Evolutionary conservation across 2,888 invertebrate genomes (phyloP).

Genomic region (Dendrolimus houi): DNA sequence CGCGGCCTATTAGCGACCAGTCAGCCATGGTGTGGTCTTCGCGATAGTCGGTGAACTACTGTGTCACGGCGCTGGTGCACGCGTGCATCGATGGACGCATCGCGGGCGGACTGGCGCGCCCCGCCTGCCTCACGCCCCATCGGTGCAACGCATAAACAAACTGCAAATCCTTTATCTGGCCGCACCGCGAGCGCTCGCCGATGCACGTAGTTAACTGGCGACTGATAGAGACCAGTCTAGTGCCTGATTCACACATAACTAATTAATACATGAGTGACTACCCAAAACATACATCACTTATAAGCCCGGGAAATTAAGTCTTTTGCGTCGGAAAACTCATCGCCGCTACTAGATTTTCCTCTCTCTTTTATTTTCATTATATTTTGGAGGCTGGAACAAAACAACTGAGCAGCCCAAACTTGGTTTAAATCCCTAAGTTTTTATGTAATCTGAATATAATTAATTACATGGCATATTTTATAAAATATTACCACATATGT

Average conservation of each 20-base stretch:
- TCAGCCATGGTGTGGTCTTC: constrained; percentile 34
- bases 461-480: too few relatives aligned
- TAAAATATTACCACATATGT: too few relatives aligned
- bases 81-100: constrained; percentile 48
- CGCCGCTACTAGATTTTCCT: too few relatives aligned
- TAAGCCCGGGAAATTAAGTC: neutral
- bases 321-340: neutral
- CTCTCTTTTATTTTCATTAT: too few relatives aligned
- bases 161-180: constrained; percentile 62
- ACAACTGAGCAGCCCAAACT: too few relatives aligned
- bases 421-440: too few relatives aligned
- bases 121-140: constrained; percentile 33
- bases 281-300: neutral
- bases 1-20: constrained; percentile 34
- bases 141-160: constrained; percentile 57
- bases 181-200: constrained; percentile 27
- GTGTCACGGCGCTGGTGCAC: constrained; percentile 31
- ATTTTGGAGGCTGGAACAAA: too few relatives aligned
- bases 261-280: constrained; percentile 15
- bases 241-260: constrained; percentile 22
- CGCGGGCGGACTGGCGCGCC: constrained; percentile 50
- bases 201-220: constrained; percentile 34
- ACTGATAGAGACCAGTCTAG: constrained; percentile 41
- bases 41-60: constrained; percentile 22
- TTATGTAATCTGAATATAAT: too few relatives aligned